These are phyloP conservation scores for Cyprinodon brontotheroides DNA, from an alignment of 2,113 vertebrate genomes.

Conservation along the genomic window DNA sequence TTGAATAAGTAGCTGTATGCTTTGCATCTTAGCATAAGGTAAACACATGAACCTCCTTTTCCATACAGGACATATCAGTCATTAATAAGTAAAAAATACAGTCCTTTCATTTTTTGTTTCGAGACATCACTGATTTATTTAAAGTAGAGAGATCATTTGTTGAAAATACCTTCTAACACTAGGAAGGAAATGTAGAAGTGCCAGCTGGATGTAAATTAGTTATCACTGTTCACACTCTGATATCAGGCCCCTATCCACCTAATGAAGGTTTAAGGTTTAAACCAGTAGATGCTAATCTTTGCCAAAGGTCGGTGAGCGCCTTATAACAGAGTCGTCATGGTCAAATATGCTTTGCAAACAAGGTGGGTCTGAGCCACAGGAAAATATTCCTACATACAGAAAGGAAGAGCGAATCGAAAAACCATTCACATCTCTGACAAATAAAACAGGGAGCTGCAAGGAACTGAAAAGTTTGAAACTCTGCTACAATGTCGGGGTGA, in stretches of 20 bases:
- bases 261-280: neutral
- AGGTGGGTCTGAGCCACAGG: constrained; percentile 61
- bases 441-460: constrained; percentile 14
- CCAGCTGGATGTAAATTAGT: neutral
- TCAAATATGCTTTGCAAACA: constrained; percentile 55
- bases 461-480: constrained; percentile 13
- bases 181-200: neutral
- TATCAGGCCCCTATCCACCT: constrained; percentile 6
- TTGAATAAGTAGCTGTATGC: too few species aligned
- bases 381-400: constrained; percentile 56
- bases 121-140: neutral
- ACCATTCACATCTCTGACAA: constrained; percentile 13
- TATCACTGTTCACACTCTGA: neutral
- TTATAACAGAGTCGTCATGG: constrained; percentile 38
- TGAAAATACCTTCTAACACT: too few species aligned
- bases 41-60: neutral
- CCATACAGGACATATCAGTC: neutral
- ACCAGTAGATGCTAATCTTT: constrained; percentile 34
- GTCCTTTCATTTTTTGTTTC: neutral
- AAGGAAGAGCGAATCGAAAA: constrained; percentile 50
- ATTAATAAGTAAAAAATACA: neutral
- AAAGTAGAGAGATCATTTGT: neutral
- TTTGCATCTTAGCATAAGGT: too few species aligned
- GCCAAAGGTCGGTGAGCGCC: constrained; percentile 33
- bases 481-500: constrained; percentile 19